Evolutionary conservation across 1,140 invertebrate genomes (phyloP), one percentile per base, ranked within the genome.

Genomic region (Frieseomelitta varia): DNA sequence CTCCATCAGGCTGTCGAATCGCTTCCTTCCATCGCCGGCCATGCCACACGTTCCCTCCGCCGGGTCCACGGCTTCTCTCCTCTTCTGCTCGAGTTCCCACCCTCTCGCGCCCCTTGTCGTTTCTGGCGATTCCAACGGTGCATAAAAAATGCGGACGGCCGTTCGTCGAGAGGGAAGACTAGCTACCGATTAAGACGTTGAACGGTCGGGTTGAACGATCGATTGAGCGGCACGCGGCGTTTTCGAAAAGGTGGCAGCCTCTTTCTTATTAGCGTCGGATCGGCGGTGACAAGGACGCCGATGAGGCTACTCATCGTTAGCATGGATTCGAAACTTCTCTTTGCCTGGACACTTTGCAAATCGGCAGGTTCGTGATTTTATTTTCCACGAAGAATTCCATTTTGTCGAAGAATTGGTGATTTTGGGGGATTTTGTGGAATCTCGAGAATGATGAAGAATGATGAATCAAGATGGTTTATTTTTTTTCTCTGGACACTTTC

Each of bases 1-100:
- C 93, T 94, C 92, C 93, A 94, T 95, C 94, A 94, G 91, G 74
- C 90, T 89, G 89, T 86, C 87, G 91, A 93, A 93, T 92, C 78
- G 85, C 82, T 61, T 73, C 82, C 72, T 73, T 80, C 85, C 87
- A 65, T 90, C 79, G 65, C 61, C 56, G 55, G 17, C 34, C 75
- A 24, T 21, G 56, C 68, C 76, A 58, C 86, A 53, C 76, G 81
- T 84, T 79, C 72, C 82, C 65, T 17, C 76, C 47, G 53, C 71
- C 67, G 34, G 69, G n/a, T n/a, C n/a, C n/a, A n/a, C n/a, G n/a
- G n/a, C n/a, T 76, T 19, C 77, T 47, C 58, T 21, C 56, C 8
- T 6, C 56, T 21, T 21, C 19, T 55, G 24, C 39, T 53, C 55
- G 39, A 8, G 39, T 47, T 47, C 39, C 39, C 30, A 30, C 30